phyloP scores from a whole-genome alignment of 1,140 invertebrate genomes.

The Meloidogyne floridensis region DNA sequence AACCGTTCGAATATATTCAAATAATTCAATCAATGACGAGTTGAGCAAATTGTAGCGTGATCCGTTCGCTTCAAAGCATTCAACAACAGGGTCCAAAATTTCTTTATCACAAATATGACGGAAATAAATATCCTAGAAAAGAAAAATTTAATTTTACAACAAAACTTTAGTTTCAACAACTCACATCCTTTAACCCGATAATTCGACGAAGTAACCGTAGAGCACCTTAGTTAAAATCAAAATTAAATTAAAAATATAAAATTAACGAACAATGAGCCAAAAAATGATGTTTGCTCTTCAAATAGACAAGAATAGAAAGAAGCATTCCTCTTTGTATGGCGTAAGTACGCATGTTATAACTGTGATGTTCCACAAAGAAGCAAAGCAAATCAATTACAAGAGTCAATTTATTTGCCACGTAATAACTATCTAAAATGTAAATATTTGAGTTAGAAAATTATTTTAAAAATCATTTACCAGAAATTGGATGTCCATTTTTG shows the following conservation, averaged over 20 bases:
- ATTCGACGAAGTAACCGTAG: slow-evolving; percentile 94
- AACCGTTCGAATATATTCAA: slow-evolving; percentile 83
- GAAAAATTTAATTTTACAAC: not conserved
- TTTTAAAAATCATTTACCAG: slow-evolving; percentile 28
- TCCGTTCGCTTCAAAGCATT: slow-evolving; percentile 92
- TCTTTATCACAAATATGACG: slow-evolving; percentile 92
- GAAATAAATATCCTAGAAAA: slow-evolving; percentile 85
- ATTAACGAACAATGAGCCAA: slow-evolving; percentile 81
- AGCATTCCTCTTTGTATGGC: slow-evolving; percentile 94
- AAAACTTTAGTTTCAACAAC: not conserved
- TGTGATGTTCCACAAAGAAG: slow-evolving; percentile 99
- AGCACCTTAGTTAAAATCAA: slow-evolving; percentile 72
- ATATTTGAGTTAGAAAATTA: no score
- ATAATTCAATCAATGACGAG: slow-evolving; percentile 97
- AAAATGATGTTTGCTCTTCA: slow-evolving; percentile 97
- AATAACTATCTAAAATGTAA: slow-evolving; percentile 79
- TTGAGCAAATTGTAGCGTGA: slow-evolving; percentile 96
- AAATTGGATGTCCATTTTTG: slow-evolving; percentile 43
- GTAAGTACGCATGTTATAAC: slow-evolving; percentile 83
- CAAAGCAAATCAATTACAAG: slow-evolving; percentile 90
- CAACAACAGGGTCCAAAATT: slow-evolving; percentile 90
- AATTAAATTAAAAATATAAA: slow-evolving; percentile 13
- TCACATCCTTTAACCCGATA: slow-evolving; percentile 86
- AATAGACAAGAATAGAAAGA: slow-evolving; percentile 86
- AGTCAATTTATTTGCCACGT: slow-evolving; percentile 89